Percentiles rank a stretch among this genome's conserved stretches.
Evolutionary conservation across 1,140 invertebrate species (phyloP).

Genomic region (Drosophila virilis): DNA sequence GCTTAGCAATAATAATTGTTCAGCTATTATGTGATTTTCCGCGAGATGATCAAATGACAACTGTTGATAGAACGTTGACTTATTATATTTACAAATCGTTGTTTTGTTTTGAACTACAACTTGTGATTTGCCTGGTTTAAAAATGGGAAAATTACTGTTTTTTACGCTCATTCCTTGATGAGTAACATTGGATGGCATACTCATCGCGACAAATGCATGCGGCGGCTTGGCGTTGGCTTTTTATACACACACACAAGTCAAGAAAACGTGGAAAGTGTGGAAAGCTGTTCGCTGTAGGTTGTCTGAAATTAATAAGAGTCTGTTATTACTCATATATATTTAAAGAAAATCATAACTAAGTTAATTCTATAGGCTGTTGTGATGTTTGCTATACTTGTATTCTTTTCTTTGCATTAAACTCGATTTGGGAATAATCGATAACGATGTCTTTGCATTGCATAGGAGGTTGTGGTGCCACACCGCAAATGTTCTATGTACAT

Average conservation of each 20-base stretch:
- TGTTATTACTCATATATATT: neutral
- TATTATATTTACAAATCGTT: neutral
- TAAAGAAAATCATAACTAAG: neutral
- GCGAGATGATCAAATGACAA: neutral
- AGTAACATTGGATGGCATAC: conserved; percentile 31
- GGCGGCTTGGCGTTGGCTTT: neutral
- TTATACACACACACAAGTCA: neutral
- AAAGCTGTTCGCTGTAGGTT: neutral
- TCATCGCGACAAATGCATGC: conserved; percentile 33
- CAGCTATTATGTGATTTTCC: conserved; percentile 1
- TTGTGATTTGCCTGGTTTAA: conserved; percentile 1
- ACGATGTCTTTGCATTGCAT: neutral
- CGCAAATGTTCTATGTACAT: neutral
- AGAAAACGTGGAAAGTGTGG: neutral
- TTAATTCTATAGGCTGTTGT: neutral
- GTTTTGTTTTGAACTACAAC: neutral
- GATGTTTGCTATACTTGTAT: neutral
- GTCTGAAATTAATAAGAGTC: neutral
- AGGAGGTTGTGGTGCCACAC: neutral
- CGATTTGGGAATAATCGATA: conserved; percentile 32
- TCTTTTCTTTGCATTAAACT: neutral
- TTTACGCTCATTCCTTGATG: conserved; percentile 40
- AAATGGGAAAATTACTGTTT: conserved; percentile 3
- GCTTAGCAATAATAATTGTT: neutral
- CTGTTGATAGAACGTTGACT: neutral